phyloP scores from a whole-genome alignment of 2,113 vertebrate genomes.

The Podocnemis expansa region DNA sequence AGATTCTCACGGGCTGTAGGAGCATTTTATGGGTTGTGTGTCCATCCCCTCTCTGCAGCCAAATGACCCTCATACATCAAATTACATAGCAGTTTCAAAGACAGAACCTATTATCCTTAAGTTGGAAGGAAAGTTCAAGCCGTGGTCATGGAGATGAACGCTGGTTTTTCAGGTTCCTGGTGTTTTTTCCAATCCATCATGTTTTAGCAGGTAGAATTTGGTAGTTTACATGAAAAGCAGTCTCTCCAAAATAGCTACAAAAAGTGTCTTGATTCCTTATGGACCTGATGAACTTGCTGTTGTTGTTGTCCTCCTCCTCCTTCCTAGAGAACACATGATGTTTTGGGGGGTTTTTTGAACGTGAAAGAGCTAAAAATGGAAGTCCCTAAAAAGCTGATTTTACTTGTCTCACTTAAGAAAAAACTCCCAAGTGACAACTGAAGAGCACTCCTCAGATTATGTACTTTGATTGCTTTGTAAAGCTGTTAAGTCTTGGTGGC shows the following conservation, averaged over 20 bases:
- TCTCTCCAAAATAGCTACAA: conserved; percentile 63
- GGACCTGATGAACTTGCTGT: not conserved
- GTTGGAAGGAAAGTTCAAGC: conserved; percentile 91
- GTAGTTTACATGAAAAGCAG: conserved; percentile 76
- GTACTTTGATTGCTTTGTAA: not conserved
- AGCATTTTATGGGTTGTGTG: conserved; percentile 82
- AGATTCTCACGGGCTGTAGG: conserved; percentile 56
- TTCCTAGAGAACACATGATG: not conserved
- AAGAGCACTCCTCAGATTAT: not conserved
- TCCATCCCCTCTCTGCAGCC: conserved; percentile 81
- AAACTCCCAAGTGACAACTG: not conserved
- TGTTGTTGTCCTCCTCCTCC: not conserved
- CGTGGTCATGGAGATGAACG: conserved; percentile 88
- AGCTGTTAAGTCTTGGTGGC: not conserved
- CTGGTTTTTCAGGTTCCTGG: conserved; percentile 92
- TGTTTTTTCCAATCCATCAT: conserved; percentile 85
- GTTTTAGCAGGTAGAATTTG: conserved; percentile 86
- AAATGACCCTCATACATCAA: conserved; percentile 96
- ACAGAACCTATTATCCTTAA: conserved; percentile 93
- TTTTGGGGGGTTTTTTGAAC: not conserved
- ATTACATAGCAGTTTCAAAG: conserved; percentile 86
- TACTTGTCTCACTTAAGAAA: not conserved
- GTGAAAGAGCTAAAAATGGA: not conserved
- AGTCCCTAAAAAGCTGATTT: not conserved
- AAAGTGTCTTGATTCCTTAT: conserved; percentile 22